A percentile compares a stretch with the other conserved stretches of the same genome.
phyloP scores from a whole-genome alignment of 2,888 invertebrate genomes.

The Heliconius erato region DNA sequence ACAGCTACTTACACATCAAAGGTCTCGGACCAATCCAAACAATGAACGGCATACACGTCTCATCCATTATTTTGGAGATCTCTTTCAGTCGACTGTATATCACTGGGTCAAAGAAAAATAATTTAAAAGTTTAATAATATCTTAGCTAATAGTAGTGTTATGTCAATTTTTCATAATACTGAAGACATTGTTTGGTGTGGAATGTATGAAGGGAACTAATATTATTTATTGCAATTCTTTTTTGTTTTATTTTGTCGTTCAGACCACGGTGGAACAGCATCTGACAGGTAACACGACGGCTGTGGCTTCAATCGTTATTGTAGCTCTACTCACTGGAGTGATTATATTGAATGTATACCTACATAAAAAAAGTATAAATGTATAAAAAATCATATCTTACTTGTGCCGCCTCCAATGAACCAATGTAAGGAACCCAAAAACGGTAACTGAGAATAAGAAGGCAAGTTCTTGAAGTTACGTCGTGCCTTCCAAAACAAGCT shows the following conservation, averaged over 20 bases:
- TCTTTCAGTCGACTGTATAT: slow-evolving; percentile 49
- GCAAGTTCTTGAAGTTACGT: slow-evolving; percentile 15
- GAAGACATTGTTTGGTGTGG: neutral
- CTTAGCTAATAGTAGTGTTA: no score
- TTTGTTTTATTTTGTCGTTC: no score
- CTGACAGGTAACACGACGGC: neutral
- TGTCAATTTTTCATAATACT: neutral
- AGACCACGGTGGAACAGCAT: neutral
- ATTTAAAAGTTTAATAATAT: neutral
- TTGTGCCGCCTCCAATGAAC: slow-evolving; percentile 22
- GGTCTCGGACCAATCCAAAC: slow-evolving; percentile 62
- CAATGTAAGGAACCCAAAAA: slow-evolving; percentile 29
- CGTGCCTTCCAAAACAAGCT: slow-evolving; percentile 16
- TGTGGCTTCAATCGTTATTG: neutral
- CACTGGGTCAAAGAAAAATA: slow-evolving; percentile 53
- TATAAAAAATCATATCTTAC: neutral
- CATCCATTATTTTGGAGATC: slow-evolving; percentile 58
- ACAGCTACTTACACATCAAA: slow-evolving; percentile 53
- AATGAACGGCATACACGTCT: slow-evolving; percentile 58
- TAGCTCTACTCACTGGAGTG: neutral
- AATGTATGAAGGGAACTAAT: neutral
- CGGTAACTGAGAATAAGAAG: slow-evolving; percentile 23
- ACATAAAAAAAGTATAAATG: no score
- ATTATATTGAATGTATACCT: neutral
- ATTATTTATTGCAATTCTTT: neutral